Evolutionary conservation across 2,113 vertebrate species (phyloP).

Genomic region (Lophochroa leadbeateri): DNA sequence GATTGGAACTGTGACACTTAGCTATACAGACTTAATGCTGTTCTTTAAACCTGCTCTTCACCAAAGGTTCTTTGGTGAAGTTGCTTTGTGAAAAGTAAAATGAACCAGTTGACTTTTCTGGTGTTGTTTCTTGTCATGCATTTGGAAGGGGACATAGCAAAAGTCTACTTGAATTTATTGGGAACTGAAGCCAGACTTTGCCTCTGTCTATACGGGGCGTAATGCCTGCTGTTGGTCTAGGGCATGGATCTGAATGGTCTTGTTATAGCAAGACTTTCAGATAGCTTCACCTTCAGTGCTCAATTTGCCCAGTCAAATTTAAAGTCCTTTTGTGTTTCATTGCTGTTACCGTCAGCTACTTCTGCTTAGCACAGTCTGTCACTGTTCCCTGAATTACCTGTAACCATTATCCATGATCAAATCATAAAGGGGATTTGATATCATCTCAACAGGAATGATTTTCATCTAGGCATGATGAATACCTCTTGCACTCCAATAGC

Average conservation of each 20-base stretch:
- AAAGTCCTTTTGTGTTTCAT: neutral
- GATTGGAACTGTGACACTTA: neutral
- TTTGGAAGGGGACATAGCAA: neutral
- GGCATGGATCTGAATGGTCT: neutral
- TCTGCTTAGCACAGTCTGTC: neutral
- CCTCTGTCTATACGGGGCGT: neutral
- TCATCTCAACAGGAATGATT: neutral
- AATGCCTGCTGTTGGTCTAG: neutral
- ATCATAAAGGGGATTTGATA: neutral
- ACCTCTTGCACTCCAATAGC: neutral
- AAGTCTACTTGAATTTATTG: neutral
- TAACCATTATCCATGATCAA: neutral
- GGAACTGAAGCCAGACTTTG: neutral
- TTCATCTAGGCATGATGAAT: constrained; percentile 30
- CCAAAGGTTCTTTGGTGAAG: neutral
- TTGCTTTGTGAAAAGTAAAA: neutral
- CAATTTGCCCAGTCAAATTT: neutral
- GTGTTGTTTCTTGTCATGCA: neutral
- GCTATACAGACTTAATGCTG: neutral
- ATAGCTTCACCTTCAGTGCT: neutral
- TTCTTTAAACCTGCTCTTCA: neutral
- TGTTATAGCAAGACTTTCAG: neutral
- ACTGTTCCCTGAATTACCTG: neutral
- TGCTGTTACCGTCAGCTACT: neutral
- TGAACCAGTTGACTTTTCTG: neutral